Conservation (phyloP, 92 coral and sea anemone genomes). For the Zoanthus sociatus region DNA sequence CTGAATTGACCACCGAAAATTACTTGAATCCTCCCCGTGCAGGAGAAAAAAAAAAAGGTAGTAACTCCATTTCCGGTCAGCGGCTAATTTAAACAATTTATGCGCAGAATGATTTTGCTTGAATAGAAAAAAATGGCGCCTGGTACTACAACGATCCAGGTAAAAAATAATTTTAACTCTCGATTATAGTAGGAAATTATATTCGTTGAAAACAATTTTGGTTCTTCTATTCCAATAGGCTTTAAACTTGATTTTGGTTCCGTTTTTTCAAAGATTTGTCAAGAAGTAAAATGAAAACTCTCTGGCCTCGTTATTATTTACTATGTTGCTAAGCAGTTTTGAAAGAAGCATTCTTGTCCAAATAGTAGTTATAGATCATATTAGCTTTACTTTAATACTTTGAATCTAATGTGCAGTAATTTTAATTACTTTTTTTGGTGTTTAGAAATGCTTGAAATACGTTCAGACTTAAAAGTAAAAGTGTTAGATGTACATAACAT, state of each 20-base stretch:
- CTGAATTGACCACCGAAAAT: too few relatives aligned
- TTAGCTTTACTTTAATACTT: neutral
- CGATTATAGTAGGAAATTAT: neutral
- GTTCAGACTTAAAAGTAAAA: neutral
- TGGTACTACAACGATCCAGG: slow-evolving; percentile 85
- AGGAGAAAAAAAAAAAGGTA: too few relatives aligned
- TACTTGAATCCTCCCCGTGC: too few relatives aligned
- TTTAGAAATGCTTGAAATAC: neutral
- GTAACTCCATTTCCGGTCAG: neutral
- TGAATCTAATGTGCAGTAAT: too few relatives aligned
- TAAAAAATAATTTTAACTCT: slow-evolving; percentile 34
- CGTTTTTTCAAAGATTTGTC: neutral
- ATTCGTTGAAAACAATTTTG: neutral
- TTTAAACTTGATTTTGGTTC: neutral
- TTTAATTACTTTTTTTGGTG: too few relatives aligned
- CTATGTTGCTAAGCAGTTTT: slow-evolving; percentile 39
- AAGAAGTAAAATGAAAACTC: neutral
- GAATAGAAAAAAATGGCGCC: slow-evolving; percentile 85
- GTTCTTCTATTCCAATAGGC: too few relatives aligned
- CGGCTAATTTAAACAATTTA: neutral
- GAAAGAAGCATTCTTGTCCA: neutral
- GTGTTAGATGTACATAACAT: neutral
- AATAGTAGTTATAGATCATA: neutral
- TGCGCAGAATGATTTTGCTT: neutral
- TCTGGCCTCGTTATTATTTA: slow-evolving; percentile 11